phyloP scores from a whole-genome alignment of 2,113 vertebrate genomes.

The Pomatorhinus ruficollis region DNA sequence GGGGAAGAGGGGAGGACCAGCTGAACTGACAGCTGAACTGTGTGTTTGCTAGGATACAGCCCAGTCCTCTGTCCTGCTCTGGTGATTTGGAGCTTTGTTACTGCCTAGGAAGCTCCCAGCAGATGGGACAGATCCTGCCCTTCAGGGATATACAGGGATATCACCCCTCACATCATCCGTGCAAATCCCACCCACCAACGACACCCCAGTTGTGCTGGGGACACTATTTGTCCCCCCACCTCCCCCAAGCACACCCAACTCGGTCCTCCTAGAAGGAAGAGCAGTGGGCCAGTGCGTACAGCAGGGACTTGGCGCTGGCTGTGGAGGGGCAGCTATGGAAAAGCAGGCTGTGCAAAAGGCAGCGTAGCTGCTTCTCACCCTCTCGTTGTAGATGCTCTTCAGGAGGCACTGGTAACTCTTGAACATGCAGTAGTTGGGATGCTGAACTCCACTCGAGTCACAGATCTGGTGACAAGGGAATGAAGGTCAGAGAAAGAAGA shows the following conservation, averaged over 20 bases:
- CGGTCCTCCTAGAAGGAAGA: neutral
- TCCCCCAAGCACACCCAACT: neutral
- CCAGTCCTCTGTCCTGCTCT: neutral
- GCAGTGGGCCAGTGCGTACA: neutral
- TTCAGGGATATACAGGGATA: neutral
- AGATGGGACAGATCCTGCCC: neutral
- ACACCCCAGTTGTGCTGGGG: rapidly evolving
- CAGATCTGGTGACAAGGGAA: conserved; percentile 62
- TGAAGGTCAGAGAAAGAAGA: neutral
- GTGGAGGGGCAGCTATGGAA: neutral
- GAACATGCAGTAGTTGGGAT: conserved; percentile 75
- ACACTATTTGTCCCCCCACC: neutral
- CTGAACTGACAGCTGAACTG: neutral
- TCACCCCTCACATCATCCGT: rapidly evolving
- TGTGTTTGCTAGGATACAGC: neutral
- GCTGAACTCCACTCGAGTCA: conserved; percentile 58
- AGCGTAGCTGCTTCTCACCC: conserved; percentile 44
- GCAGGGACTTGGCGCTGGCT: neutral
- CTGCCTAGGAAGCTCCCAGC: neutral
- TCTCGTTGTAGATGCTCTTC: conserved; percentile 21
- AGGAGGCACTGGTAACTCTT: conserved; percentile 76
- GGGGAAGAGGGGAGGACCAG: neutral
- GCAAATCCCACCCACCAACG: neutral
- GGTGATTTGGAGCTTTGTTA: neutral
- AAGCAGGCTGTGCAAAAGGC: neutral